Evolutionary conservation across 2,797 vertebrate genomes (phyloP).

Genomic region (Gouania willdenowi): DNA sequence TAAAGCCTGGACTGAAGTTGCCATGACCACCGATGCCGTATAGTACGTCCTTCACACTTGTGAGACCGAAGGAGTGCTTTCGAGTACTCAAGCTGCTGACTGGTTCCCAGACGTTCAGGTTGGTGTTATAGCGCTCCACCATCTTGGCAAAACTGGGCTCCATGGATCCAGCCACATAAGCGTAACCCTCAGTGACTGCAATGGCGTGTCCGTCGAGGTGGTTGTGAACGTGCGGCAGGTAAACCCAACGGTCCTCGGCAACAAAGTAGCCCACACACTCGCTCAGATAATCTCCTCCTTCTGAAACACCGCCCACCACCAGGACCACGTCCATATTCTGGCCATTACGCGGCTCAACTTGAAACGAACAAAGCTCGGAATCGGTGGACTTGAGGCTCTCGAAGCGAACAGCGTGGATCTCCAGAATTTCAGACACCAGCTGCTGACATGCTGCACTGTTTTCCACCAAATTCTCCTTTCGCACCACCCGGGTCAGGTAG

Average conservation of each 20-base stretch:
- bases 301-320: conserved; percentile 89
- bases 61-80: conserved; percentile 89
- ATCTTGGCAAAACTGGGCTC: conserved; percentile 90
- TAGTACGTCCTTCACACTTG: conserved; percentile 79
- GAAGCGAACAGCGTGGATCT: conserved; percentile 81
- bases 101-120: conserved; percentile 87
- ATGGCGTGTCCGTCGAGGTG: conserved; percentile 90
- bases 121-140: conserved; percentile 86
- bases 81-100: conserved; percentile 82
- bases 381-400: conserved; percentile 78
- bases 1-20: conserved; percentile 91
- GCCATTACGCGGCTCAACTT: conserved; percentile 81
- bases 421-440: conserved; percentile 82
- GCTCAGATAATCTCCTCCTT: conserved; percentile 89
- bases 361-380: conserved; percentile 56
- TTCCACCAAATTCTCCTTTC: conserved; percentile 80
- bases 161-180: conserved; percentile 92
- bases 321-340: conserved; percentile 95
- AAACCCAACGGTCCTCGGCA: conserved; percentile 90
- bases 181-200: conserved; percentile 78
- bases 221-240: conserved; percentile 89
- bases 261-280: conserved; percentile 92
- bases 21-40: conserved; percentile 90
- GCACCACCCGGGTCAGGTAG: conserved; percentile 82
- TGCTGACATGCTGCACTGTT: conserved; percentile 73